Base-by-base conservation (phyloP, 30 jellyfish, hydroid and myxozoan species). In the Aurelia sp. region DNA sequence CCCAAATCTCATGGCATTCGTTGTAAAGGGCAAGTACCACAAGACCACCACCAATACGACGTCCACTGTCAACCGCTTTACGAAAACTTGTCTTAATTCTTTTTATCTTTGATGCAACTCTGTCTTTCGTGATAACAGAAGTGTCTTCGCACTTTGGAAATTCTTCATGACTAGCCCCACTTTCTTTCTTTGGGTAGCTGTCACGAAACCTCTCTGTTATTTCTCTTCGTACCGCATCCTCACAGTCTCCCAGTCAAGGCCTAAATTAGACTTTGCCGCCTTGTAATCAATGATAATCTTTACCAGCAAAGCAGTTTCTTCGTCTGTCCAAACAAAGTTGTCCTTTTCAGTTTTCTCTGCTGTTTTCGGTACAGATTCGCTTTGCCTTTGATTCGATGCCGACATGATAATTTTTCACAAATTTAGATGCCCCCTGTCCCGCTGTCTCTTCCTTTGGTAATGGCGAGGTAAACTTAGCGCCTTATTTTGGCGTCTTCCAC, bases 11-110 rank as follows among this genome's bases (percentile, higher is more conserved):
- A 48, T 21, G 20, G 74, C 33, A 27, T 27, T 27, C 33, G 33
- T 27, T 2, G 33, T 27, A 27, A 27, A 27, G 33, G 33, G 33
- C 85, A 73, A 37, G 10, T 2, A 50, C 85, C 50, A 73, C 50
- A 33, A 79, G 74, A 11, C 85, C 70, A 8, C 85, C 85, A 13
- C 85, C 85, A 73, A 79, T 73, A 33, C 59, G 74, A 18, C 85
- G 85, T 10, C 33, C 72, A 55, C 72, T 73, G 22, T 73, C 75
- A 50, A 73, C 75, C 20, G 85, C 75, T 73, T 73, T 73, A 13
- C 85, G 37, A 48, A 48, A 73, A 30, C 50, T 73, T 21, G 74
- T 31, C 59, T 73, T 73, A 13, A 73, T 50, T 73, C 59, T 40
- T 73, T 73, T 73, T 20, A 73, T 41, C 50, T 73, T 73, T 17